A percentile compares a stretch with the other conserved stretches of the same genome.
Evolutionary conservation across 2,888 invertebrate genomes (phyloP).

Genomic region (Synanthedon formicaeformis): DNA sequence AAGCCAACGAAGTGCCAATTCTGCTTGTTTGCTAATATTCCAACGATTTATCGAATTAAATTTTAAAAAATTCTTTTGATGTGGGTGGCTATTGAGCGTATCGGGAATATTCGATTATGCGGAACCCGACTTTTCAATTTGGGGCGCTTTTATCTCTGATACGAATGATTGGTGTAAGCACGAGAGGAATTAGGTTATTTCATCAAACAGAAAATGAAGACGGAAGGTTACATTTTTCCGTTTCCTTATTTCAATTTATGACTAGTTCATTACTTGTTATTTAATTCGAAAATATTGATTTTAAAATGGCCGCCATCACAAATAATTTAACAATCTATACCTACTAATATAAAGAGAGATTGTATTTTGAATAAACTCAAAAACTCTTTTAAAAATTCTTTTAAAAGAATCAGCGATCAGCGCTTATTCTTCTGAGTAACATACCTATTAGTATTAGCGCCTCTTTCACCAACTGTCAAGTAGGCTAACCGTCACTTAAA

Average conservation of each 20-base stretch:
- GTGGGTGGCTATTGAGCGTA: slow-evolving; percentile 43
- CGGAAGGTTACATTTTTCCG: not conserved
- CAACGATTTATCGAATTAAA: slow-evolving; percentile 53
- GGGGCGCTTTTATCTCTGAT: slow-evolving; percentile 37
- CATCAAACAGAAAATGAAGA: not conserved
- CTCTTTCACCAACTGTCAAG: too few species aligned
- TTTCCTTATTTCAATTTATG: slow-evolving; percentile 18
- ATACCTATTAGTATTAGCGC: too few species aligned
- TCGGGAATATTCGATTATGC: slow-evolving; percentile 47
- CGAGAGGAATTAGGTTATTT: slow-evolving; percentile 18
- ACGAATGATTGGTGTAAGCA: slow-evolving; percentile 41
- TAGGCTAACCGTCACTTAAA: too few species aligned
- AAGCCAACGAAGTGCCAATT: slow-evolving; percentile 35
- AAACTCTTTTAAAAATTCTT: too few species aligned
- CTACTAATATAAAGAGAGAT: too few species aligned
- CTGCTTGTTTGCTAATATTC: slow-evolving; percentile 50
- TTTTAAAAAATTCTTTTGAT: slow-evolving; percentile 48
- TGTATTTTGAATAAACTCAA: too few species aligned
- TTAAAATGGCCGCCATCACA: too few species aligned
- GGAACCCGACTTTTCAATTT: slow-evolving; percentile 61
- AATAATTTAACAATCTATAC: too few species aligned
- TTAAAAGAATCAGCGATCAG: too few species aligned
- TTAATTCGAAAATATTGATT: too few species aligned
- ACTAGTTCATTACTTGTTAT: too few species aligned
- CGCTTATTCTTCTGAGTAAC: too few species aligned